These are phyloP conservation scores for Octodonta nipae DNA, from an alignment of 2,888 invertebrate species.

Conservation along the genomic window DNA sequence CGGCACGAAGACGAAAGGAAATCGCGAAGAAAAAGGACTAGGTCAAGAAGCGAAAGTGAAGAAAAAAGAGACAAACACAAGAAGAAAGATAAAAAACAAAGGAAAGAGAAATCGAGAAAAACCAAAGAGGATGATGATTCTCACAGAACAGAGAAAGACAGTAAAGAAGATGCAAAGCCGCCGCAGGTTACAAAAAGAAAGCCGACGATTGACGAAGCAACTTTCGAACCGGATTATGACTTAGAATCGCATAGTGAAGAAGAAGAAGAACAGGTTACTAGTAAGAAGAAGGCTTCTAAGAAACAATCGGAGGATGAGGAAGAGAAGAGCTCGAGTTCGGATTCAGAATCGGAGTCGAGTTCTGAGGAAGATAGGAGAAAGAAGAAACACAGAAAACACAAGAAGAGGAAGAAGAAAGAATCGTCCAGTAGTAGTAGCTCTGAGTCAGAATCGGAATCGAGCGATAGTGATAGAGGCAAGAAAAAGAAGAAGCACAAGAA, in stretches of 20 bases:
- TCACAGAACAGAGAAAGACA: constrained; percentile 25
- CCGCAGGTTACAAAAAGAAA: constrained; percentile 40
- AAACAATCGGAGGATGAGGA: constrained; percentile 25
- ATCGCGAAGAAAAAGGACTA: constrained; percentile 16
- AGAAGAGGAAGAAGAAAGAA: constrained; percentile 38
- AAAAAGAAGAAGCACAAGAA: constrained; percentile 60
- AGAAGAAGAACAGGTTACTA: constrained; percentile 31
- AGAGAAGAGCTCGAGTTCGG: constrained; percentile 27
- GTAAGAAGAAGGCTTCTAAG: constrained; percentile 37
- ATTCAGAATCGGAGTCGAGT: constrained; percentile 27
- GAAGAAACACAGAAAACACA: constrained; percentile 37
- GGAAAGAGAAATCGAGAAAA: constrained; percentile 32
- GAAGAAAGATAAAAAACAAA: constrained; percentile 37
- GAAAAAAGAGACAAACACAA: constrained; percentile 23
- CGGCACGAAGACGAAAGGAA: constrained; percentile 4
- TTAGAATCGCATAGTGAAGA: constrained; percentile 51
- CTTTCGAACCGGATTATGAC: constrained; percentile 64
- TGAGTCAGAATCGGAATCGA: constrained; percentile 48
- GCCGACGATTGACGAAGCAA: constrained; percentile 56
- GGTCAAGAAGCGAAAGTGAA: constrained; percentile 22
- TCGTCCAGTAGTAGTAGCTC: constrained; percentile 41
- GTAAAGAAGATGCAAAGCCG: constrained; percentile 30
- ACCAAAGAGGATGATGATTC: constrained; percentile 21
- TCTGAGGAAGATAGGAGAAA: constrained; percentile 31
- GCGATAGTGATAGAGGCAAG: constrained; percentile 52